Percentiles rank a stretch among this genome's conserved stretches.
Evolutionary conservation across 1,140 invertebrate genomes (phyloP).

Genomic region (Drosophila ambigua): DNA sequence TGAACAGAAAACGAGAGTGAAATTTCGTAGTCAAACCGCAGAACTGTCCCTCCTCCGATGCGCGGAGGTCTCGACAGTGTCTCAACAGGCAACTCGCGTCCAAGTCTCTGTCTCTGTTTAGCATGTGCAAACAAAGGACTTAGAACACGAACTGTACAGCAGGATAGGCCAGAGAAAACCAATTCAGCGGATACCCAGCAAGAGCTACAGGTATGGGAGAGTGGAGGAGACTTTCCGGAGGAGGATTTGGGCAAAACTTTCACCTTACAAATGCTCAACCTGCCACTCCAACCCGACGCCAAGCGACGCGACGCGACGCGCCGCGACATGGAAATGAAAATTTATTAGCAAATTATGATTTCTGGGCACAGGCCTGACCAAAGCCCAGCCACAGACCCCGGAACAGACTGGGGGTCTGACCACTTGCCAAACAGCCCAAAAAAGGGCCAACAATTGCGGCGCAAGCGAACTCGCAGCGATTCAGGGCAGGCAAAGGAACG

Average conservation of each 20-base stretch:
- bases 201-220: neutral
- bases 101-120: no score
- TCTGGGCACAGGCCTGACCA: conserved; percentile 54
- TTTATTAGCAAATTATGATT: conserved; percentile 81
- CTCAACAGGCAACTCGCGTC: neutral
- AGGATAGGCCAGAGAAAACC: no score
- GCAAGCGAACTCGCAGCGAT: conserved; percentile 60
- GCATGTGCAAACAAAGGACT: no score
- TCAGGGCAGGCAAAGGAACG: conserved; percentile 71
- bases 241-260: conserved; percentile 57
- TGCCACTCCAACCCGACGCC: conserved; percentile 26
- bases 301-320: conserved; percentile 8
- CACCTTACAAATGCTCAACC: conserved; percentile 63
- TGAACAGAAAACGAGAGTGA: conserved; percentile 76
- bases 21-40: conserved; percentile 44
- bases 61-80: neutral
- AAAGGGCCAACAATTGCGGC: conserved; percentile 27
- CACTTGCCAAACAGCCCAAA: conserved; percentile 21
- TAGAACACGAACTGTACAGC: neutral
- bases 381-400: conserved; percentile 24
- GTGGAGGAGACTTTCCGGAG: conserved; percentile 7
- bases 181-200: no score
- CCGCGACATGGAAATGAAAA: conserved; percentile 70
- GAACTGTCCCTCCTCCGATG: no score
- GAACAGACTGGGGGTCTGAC: conserved; percentile 29